Percentiles rank a stretch among this genome's conserved stretches.
phyloP scores from a whole-genome alignment of 2,113 vertebrate species.

The Loxodonta africana region DNA sequence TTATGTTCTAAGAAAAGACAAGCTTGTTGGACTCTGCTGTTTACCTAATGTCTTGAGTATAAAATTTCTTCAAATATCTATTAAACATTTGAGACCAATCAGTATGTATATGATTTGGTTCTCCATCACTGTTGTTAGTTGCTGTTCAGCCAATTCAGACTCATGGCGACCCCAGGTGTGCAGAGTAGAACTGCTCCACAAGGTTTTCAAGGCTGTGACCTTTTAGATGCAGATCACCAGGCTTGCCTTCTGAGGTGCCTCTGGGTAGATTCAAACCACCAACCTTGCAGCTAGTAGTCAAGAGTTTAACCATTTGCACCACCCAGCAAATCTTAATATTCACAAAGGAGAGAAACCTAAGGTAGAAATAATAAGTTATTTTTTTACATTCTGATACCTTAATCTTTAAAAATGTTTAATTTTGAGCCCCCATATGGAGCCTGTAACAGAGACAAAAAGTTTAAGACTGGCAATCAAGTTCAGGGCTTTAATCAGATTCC shows the following conservation, averaged over 20 bases:
- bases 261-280: too few species aligned
- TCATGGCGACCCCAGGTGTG: too few species aligned
- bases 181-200: too few species aligned
- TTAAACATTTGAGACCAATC: slow-evolving; percentile 30
- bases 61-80: not conserved
- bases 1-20: not conserved
- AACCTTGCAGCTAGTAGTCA: too few species aligned
- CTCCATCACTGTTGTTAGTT: not conserved
- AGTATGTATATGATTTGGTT: not conserved
- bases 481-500: not conserved
- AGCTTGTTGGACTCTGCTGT: not conserved
- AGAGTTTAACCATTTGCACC: too few species aligned
- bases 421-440: not conserved
- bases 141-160: too few species aligned
- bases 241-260: too few species aligned
- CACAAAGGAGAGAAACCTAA: not conserved
- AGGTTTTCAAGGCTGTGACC: too few species aligned
- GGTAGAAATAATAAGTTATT: not conserved
- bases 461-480: not conserved
- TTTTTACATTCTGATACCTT: slow-evolving; percentile 12
- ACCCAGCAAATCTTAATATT: not conserved
- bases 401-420: slow-evolving; percentile 21
- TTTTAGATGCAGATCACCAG: too few species aligned
- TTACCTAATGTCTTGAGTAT: not conserved
- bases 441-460: not conserved